A percentile compares a stretch with the other conserved stretches of the same genome.
These are phyloP conservation scores for Leucophenga maculata DNA, from an alignment of 2,888 invertebrate genomes.

Conservation along the genomic window DNA sequence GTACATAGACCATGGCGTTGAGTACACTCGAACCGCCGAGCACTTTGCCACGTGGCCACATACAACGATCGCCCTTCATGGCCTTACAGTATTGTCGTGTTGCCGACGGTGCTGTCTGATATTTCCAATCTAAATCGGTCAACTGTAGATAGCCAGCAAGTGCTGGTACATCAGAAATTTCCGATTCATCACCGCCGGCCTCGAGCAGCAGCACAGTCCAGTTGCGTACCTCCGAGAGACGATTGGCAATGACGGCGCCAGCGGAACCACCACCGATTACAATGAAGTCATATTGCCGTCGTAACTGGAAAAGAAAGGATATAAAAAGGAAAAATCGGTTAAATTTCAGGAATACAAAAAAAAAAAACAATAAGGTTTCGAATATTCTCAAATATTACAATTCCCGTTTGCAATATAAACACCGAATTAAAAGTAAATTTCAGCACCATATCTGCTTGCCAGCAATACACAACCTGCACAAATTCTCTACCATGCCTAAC, in stretches of 20 bases:
- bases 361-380: slow-evolving; percentile 6
- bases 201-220: slow-evolving; percentile 89
- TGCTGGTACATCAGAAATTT: slow-evolving; percentile 89
- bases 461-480: neutral
- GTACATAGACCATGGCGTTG: slow-evolving; percentile 93
- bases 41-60: slow-evolving; percentile 94
- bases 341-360: neutral
- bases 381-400: no score
- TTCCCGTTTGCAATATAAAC: neutral
- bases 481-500: no score
- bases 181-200: slow-evolving; percentile 90
- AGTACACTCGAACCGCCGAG: slow-evolving; percentile 90
- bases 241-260: slow-evolving; percentile 89
- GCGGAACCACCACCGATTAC: slow-evolving; percentile 91
- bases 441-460: no score
- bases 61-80: slow-evolving; percentile 89
- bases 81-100: slow-evolving; percentile 88
- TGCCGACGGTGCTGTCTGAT: slow-evolving; percentile 85
- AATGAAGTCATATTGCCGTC: slow-evolving; percentile 88
- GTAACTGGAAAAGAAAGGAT: slow-evolving; percentile 77
- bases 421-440: no score
- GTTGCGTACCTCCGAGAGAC: slow-evolving; percentile 84
- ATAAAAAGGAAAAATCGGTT: neutral
- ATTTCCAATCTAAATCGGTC: slow-evolving; percentile 93
- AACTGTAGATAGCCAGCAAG: slow-evolving; percentile 88